These are phyloP conservation scores for Nyctalus aviator DNA, from an alignment of 2,797 vertebrate species.

Conservation along the genomic window DNA sequence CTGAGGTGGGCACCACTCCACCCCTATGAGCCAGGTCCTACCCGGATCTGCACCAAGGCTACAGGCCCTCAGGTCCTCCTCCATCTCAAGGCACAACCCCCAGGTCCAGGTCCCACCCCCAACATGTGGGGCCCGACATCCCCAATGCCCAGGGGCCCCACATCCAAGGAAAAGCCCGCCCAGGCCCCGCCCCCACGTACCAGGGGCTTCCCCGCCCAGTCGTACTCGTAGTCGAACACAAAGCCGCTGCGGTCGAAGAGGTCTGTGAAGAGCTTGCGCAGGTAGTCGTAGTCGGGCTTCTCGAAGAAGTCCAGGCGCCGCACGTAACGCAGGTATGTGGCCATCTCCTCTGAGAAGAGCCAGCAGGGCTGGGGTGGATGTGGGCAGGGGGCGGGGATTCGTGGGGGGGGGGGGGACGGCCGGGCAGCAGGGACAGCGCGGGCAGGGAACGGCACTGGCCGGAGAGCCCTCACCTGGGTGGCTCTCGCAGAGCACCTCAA, in stretches of 20 bases:
- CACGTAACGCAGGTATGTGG: conserved; percentile 97
- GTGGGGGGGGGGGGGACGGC: fast-evolving
- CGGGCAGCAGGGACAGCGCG: fast-evolving
- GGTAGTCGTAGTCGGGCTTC: conserved; percentile 98
- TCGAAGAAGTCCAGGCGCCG: conserved; percentile 98
- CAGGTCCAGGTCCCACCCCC: fast-evolving
- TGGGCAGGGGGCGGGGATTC: neutral
- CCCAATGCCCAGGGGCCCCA: conserved; percentile 90
- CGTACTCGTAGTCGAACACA: conserved; percentile 98
- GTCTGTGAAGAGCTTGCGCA: conserved; percentile 97
- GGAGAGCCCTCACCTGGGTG: conserved; percentile 92
- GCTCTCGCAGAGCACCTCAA: conserved; percentile 98
- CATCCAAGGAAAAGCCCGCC: neutral
- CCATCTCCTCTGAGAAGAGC: conserved; percentile 94
- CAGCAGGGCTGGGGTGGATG: neutral
- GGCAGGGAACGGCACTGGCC: neutral
- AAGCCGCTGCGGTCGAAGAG: conserved; percentile 96
- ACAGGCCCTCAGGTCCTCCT: neutral
- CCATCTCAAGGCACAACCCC: neutral
- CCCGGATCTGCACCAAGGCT: conserved; percentile 87
- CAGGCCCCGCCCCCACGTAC: conserved; percentile 83
- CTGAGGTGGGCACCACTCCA: neutral
- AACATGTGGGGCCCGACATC: neutral
- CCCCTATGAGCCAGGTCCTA: conserved; percentile 81
- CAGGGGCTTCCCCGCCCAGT: conserved; percentile 99